These are phyloP conservation scores for Excalfactoria chinensis DNA, from an alignment of 2,113 vertebrate genomes.

Conservation along the genomic window DNA sequence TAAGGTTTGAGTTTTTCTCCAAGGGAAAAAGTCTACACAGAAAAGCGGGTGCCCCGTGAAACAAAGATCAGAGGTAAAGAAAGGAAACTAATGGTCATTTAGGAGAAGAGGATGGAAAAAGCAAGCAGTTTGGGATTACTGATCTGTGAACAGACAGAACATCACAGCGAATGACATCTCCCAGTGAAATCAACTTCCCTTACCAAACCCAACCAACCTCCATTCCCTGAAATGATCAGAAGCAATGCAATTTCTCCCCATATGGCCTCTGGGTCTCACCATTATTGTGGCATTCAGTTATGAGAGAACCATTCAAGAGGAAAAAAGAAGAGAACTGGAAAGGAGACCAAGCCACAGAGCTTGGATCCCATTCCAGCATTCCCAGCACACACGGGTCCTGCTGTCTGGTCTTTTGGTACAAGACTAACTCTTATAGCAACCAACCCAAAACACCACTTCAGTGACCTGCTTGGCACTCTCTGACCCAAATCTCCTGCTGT, in stretches of 20 bases:
- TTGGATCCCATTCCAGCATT: neutral
- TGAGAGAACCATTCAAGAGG: neutral
- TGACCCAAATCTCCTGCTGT: neutral
- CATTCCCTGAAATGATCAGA: slow-evolving; percentile 25
- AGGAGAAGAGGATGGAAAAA: neutral
- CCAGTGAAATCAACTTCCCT: neutral
- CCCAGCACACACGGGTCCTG: neutral
- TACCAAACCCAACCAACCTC: neutral
- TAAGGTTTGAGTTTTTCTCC: neutral
- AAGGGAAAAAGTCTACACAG: neutral
- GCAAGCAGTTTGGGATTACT: neutral
- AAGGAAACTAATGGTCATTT: neutral
- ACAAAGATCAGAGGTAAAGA: neutral
- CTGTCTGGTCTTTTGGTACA: neutral
- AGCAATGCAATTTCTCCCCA: slow-evolving; percentile 28
- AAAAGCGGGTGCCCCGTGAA: neutral
- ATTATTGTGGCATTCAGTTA: slow-evolving; percentile 49
- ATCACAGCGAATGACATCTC: neutral
- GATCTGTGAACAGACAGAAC: neutral
- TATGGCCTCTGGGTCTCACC: slow-evolving; percentile 20
- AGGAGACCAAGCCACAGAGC: slow-evolving; percentile 18
- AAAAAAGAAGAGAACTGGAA: neutral
- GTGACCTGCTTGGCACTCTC: neutral
- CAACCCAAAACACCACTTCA: neutral
- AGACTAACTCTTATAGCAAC: neutral